Conservation (phyloP, 2,797 vertebrate genomes). For the Chiroxiphia lanceolata region DNA sequence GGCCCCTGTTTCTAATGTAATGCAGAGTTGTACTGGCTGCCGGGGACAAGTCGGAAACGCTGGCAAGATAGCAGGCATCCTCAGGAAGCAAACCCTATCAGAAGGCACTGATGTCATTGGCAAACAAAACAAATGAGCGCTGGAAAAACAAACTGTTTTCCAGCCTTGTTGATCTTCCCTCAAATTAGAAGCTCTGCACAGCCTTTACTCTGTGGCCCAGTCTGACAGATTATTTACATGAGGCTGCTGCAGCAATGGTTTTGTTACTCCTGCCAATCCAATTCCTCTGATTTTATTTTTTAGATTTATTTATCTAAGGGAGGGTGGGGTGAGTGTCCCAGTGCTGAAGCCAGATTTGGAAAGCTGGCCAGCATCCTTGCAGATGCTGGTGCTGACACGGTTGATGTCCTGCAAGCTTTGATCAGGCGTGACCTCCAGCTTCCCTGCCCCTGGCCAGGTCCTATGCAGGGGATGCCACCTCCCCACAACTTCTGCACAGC, state of each 20-base stretch:
- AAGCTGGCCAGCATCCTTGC: not conserved
- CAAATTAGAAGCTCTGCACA: conserved; percentile 40
- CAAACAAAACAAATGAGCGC: conserved; percentile 64
- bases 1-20: conserved; percentile 37
- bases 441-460: not conserved
- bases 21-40: not conserved
- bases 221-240: conserved; percentile 30
- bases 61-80: conserved; percentile 69
- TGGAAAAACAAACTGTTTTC: conserved; percentile 61
- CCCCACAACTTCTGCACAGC: not conserved
- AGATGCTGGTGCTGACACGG: not conserved
- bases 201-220: conserved; percentile 12
- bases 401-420: not conserved
- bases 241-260: not conserved
- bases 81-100: conserved; percentile 64
- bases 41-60: conserved; percentile 65
- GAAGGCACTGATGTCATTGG: conserved; percentile 63
- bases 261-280: not conserved
- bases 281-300: conserved; percentile 43
- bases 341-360: not conserved
- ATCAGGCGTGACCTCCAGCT: not conserved
- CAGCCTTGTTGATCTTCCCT: conserved; percentile 24
- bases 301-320: conserved; percentile 23
- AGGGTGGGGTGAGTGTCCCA: not conserved
- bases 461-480: not conserved